Conservation (phyloP, 2,113 vertebrate species). For the Pelecanoides urinatrix region DNA sequence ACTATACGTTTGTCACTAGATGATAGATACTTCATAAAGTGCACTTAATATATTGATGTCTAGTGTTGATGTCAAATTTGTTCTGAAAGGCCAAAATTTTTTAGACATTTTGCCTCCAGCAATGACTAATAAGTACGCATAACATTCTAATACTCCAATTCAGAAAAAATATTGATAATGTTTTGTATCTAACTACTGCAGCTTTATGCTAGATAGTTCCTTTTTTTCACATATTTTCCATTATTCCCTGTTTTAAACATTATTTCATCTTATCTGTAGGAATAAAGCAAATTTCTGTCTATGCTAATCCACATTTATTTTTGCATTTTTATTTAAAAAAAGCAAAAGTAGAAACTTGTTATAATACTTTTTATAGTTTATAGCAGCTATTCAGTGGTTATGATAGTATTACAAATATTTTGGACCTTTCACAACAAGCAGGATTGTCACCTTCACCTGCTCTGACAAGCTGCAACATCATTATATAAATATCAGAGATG, state of each 20-base stretch:
- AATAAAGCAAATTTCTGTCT: neutral
- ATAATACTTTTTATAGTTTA: neutral
- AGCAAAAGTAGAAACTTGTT: neutral
- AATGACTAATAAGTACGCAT: neutral
- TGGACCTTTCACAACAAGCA: neutral
- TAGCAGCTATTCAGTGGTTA: neutral
- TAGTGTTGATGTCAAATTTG: neutral
- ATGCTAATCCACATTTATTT: neutral
- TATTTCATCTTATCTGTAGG: neutral
- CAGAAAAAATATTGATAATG: neutral
- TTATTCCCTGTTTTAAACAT: neutral
- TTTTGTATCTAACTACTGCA: neutral
- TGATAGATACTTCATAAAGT: neutral
- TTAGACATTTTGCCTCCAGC: neutral
- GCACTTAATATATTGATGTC: neutral
- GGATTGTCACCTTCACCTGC: conserved; percentile 3
- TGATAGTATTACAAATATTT: neutral
- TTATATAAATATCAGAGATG: neutral
- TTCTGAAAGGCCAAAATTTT: neutral
- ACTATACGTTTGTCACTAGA: neutral
- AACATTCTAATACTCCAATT: neutral
- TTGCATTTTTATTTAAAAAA: neutral
- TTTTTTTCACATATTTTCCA: neutral
- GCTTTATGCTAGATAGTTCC: neutral
- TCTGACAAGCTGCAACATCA: neutral